These are phyloP conservation scores for Brevimyrus niger DNA, from an alignment of 2,113 vertebrate species.

Conservation along the genomic window DNA sequence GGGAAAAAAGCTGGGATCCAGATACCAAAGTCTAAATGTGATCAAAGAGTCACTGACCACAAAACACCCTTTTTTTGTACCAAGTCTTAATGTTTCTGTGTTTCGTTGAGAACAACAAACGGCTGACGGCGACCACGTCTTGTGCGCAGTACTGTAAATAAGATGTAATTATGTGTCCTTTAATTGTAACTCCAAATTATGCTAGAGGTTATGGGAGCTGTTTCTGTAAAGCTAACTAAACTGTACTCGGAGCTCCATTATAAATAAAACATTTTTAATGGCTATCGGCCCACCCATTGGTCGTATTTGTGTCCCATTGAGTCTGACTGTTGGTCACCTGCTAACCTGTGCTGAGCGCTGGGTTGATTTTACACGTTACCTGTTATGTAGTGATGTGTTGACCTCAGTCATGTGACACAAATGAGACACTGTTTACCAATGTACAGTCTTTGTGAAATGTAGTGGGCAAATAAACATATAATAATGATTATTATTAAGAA, in stretches of 20 bases:
- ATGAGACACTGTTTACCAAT: background rate
- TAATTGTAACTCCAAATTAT: background rate
- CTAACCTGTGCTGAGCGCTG: background rate
- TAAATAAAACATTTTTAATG: background rate
- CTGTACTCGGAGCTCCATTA: background rate
- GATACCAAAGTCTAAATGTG: background rate
- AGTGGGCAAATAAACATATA: background rate
- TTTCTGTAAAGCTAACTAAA: background rate
- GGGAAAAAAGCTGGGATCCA: background rate
- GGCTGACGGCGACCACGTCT: background rate
- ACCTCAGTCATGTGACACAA: background rate
- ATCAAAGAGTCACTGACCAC: background rate
- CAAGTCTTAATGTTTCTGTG: background rate
- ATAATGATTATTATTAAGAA: background rate
- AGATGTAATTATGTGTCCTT: background rate
- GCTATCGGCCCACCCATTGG: background rate
- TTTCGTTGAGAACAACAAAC: background rate
- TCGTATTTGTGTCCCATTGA: background rate
- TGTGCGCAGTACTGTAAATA: background rate
- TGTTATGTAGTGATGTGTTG: background rate
- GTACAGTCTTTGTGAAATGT: background rate
- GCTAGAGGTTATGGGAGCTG: background rate
- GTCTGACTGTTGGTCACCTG: background rate
- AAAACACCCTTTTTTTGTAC: background rate
- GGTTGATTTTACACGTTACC: background rate